Evolutionary conservation across 2,113 vertebrate species (phyloP).

Genomic region (Ctenodactylus gundi): DNA sequence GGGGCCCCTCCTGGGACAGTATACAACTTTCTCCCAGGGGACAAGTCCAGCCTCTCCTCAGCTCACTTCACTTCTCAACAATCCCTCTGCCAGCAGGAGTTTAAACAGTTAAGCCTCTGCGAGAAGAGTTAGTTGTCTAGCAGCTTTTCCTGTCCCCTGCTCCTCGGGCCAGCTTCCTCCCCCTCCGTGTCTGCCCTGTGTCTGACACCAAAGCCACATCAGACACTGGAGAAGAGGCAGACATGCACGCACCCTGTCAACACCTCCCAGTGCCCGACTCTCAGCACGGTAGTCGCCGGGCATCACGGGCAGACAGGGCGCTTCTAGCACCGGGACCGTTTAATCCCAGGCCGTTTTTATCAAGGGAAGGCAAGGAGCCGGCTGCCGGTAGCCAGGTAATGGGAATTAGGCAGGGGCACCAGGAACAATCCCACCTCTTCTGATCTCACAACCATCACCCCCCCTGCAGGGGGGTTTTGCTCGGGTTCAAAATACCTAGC

Average conservation of each 20-base stretch:
- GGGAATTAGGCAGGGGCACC: background rate
- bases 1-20: background rate
- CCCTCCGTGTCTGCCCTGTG: slow-evolving; percentile 60
- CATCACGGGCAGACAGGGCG: background rate
- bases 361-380: background rate
- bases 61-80: slow-evolving; percentile 57
- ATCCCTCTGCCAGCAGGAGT: slow-evolving; percentile 48
- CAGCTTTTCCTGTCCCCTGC: slow-evolving; percentile 54
- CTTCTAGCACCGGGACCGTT: background rate
- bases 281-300: background rate
- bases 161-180: slow-evolving; percentile 48
- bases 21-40: slow-evolving; percentile 44
- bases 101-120: slow-evolving; percentile 43
- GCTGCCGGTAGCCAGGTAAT: background rate
- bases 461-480: slow-evolving; percentile 8
- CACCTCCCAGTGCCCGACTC: slow-evolving; percentile 25
- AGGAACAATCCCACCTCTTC: background rate
- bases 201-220: slow-evolving; percentile 75
- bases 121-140: slow-evolving; percentile 66
- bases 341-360: background rate
- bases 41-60: background rate
- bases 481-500: slow-evolving; percentile 27
- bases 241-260: slow-evolving; percentile 59
- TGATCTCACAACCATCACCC: background rate
- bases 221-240: slow-evolving; percentile 64